Evolutionary conservation across 92 coral and sea anemone genomes (phyloP).

Genomic region (Ricordea florida): DNA sequence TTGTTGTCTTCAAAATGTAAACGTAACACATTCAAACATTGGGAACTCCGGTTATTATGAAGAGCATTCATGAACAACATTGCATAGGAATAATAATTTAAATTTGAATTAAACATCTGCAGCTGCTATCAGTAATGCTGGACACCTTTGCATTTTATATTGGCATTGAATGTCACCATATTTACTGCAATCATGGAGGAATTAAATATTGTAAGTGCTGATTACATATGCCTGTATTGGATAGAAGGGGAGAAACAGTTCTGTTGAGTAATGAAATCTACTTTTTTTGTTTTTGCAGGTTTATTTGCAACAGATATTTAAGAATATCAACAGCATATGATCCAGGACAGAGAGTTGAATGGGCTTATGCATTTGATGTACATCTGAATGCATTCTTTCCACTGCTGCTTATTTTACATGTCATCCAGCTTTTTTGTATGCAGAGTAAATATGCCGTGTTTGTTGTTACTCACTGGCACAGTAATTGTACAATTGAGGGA

Average conservation of each 20-base stretch:
- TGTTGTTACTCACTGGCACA: not conserved
- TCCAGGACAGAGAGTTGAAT: slow-evolving; percentile 88
- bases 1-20: too few species aligned
- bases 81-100: too few species aligned
- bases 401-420: slow-evolving; percentile 89
- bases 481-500: too few species aligned
- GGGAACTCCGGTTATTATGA: too few species aligned
- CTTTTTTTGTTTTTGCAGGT: slow-evolving; percentile 63
- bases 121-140: too few species aligned
- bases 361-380: slow-evolving; percentile 99
- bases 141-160: too few species aligned
- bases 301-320: slow-evolving; percentile 83
- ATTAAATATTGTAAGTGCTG: too few species aligned
- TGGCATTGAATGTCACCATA: too few species aligned
- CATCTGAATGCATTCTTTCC: slow-evolving; percentile 99
- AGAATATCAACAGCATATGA: slow-evolving; percentile 77
- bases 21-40: too few species aligned
- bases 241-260: not conserved
- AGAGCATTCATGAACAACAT: too few species aligned
- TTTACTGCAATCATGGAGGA: too few species aligned
- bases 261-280: not conserved
- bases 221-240: not conserved
- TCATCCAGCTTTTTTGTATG: slow-evolving; percentile 95
- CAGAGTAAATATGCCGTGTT: slow-evolving; percentile 76
- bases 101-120: too few species aligned